Percentiles rank a stretch among this genome's conserved stretches.
These are phyloP conservation scores for Syrphus vitripennis DNA, from an alignment of 2,888 invertebrate genomes.

Conservation along the genomic window DNA sequence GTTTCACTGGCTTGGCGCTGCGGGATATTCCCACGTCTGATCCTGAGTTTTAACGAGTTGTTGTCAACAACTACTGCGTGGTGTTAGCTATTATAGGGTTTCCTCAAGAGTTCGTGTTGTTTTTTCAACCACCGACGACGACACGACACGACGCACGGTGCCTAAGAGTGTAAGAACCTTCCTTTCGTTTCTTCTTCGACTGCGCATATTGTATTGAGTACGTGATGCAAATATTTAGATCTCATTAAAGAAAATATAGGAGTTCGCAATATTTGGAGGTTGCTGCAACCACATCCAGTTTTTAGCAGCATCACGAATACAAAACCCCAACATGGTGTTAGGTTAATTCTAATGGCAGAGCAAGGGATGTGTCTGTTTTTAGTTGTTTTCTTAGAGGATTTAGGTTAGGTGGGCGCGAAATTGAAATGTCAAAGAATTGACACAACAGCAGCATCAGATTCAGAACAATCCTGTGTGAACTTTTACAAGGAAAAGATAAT, in stretches of 20 bases:
- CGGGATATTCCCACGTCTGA: conserved; percentile 7
- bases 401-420: background rate
- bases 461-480: background rate
- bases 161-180: background rate
- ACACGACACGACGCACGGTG: background rate
- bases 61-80: conserved; percentile 3
- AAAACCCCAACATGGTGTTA: background rate
- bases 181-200: background rate
- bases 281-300: background rate
- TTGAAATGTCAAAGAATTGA: conserved; percentile 23
- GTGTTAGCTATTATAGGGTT: background rate
- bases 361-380: background rate
- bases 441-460: background rate
- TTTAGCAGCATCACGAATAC: conserved; percentile 2
- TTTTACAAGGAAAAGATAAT: background rate
- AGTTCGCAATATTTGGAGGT: too few species aligned
- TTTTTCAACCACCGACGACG: too few species aligned
- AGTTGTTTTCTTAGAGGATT: background rate
- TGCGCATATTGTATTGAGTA: conserved; percentile 7
- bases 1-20: too few species aligned
- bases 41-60: conserved; percentile 44
- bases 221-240: conserved; percentile 60
- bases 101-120: background rate
- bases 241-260: conserved; percentile 37
- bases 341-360: background rate